Evolutionary conservation across 1,140 invertebrate species (phyloP).

Genomic region (Bursaphelenchus mucronatus): DNA sequence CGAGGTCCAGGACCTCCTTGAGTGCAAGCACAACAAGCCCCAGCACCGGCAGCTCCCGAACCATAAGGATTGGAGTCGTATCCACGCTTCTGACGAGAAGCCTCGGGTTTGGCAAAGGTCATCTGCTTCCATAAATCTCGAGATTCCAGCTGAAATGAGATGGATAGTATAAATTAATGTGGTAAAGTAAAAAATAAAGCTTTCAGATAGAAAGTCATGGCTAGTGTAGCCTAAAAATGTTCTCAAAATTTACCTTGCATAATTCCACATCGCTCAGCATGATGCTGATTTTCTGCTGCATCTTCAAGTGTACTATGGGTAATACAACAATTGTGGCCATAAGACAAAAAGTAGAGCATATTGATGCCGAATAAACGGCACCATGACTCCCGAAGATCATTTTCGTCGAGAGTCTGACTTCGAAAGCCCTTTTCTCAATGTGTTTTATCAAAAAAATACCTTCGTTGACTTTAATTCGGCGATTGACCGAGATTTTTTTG

Average conservation of each 20-base stretch:
- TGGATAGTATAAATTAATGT: too few species aligned
- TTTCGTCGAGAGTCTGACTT: not conserved
- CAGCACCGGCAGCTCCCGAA: constrained; percentile 28
- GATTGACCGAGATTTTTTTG: too few species aligned
- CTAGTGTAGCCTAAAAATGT: constrained; percentile 17
- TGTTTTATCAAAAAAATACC: too few species aligned
- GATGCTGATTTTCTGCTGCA: constrained; percentile 50
- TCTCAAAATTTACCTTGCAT: constrained; percentile 41
- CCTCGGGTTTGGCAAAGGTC: constrained; percentile 23
- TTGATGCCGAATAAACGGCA: constrained; percentile 38
- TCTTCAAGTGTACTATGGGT: constrained; percentile 47
- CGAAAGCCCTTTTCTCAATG: too few species aligned
- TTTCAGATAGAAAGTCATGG: constrained; percentile 54
- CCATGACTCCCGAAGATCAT: constrained; percentile 36
- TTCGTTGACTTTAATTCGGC: too few species aligned
- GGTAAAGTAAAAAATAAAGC: not conserved
- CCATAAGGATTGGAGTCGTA: constrained; percentile 25
- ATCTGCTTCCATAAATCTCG: constrained; percentile 37
- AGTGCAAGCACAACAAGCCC: constrained; percentile 54
- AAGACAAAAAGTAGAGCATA: constrained; percentile 42
- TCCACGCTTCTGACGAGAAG: not conserved
- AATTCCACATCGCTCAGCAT: constrained; percentile 51
- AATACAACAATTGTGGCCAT: constrained; percentile 44
- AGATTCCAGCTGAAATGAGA: not conserved
- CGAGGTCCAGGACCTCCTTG: constrained; percentile 44